phyloP scores from a whole-genome alignment of 2,797 vertebrate genomes.

The Ptychobarbus kaznakovi region DNA sequence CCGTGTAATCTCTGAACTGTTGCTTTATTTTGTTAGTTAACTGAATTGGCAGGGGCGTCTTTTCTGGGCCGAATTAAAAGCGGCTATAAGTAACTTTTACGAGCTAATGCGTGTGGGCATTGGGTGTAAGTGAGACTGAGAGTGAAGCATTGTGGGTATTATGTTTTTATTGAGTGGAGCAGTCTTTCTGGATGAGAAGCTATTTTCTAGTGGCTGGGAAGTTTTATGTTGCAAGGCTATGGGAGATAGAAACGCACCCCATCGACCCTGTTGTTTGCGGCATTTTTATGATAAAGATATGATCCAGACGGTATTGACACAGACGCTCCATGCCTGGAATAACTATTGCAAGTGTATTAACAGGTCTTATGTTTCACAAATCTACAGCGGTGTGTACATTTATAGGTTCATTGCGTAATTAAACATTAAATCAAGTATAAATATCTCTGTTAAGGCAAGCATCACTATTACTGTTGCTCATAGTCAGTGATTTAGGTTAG shows the following conservation, averaged over 20 bases:
- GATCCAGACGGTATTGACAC: slow-evolving; percentile 56
- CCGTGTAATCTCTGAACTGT: slow-evolving; percentile 61
- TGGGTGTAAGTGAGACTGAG: slow-evolving; percentile 56
- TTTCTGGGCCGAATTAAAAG: slow-evolving; percentile 68
- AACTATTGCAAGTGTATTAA: slow-evolving; percentile 40
- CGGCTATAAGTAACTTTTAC: slow-evolving; percentile 76
- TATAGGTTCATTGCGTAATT: slow-evolving; percentile 32
- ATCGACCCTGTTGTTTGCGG: slow-evolving; percentile 65
- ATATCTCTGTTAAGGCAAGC: not conserved
- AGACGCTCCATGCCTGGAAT: slow-evolving; percentile 36
- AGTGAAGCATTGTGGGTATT: slow-evolving; percentile 64
- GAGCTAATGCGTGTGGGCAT: slow-evolving; percentile 60
- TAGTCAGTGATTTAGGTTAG: not conserved
- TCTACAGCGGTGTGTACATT: slow-evolving; percentile 28
- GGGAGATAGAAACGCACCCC: slow-evolving; percentile 59
- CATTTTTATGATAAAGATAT: slow-evolving; percentile 64
- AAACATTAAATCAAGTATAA: slow-evolving; percentile 14
- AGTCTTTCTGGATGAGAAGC: slow-evolving; percentile 48
- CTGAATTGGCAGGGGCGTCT: slow-evolving; percentile 64
- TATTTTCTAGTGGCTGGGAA: slow-evolving; percentile 71
- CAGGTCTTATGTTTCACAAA: slow-evolving; percentile 48
- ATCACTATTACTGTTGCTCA: not conserved
- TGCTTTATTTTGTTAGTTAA: slow-evolving; percentile 70
- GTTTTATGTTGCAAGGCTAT: slow-evolving; percentile 70
- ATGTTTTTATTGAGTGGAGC: slow-evolving; percentile 64